phyloP scores from a whole-genome alignment of 2,113 vertebrate species.

The Notechis scutatus region DNA sequence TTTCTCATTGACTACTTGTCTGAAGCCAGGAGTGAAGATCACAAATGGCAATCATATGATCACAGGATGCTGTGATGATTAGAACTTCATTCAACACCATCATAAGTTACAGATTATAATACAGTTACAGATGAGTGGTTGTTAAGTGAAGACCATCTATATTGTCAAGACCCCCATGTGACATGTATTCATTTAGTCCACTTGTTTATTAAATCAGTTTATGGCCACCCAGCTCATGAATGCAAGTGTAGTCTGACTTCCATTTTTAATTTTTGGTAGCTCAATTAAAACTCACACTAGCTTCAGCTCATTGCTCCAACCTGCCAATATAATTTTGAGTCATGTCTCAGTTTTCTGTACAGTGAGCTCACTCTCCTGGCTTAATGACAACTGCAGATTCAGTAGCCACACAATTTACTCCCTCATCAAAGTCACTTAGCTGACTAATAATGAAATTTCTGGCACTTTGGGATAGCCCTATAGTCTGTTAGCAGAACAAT shows the following conservation, averaged over 20 bases:
- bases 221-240: background rate
- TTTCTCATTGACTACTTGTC: background rate
- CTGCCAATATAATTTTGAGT: background rate
- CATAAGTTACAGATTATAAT: background rate
- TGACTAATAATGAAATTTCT: background rate
- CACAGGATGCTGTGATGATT: background rate
- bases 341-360: background rate
- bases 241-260: background rate
- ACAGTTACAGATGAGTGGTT: background rate
- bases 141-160: background rate
- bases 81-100: background rate
- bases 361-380: background rate
- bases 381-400: background rate
- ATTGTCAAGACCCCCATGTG: background rate
- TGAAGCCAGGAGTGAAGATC: background rate
- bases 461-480: background rate
- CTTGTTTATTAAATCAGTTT: background rate
- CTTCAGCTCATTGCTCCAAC: background rate
- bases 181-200: background rate
- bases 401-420: background rate
- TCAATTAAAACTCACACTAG: background rate
- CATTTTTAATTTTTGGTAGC: background rate
- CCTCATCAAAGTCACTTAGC: background rate
- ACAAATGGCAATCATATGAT: background rate
- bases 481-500: background rate